Percentiles rank a stretch among this genome's conserved stretches.
phyloP scores from a whole-genome alignment of 2,797 vertebrate species.

The Xiphorhynchus erythropygius region DNA sequence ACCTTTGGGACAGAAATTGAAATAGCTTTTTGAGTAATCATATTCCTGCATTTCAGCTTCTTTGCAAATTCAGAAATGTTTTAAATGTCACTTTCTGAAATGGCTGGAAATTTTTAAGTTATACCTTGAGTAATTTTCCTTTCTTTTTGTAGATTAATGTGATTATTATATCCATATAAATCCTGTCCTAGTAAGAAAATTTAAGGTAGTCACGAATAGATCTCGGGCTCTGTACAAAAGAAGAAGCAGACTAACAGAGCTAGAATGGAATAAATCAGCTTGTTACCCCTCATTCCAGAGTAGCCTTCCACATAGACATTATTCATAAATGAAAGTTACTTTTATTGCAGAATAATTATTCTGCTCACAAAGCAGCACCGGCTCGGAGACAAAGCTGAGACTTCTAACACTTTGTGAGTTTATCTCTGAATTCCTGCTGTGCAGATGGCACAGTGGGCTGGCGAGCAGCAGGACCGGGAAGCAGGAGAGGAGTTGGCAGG shows the following conservation, averaged over 20 bases:
- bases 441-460: slow-evolving; percentile 66
- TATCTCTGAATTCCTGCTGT: slow-evolving; percentile 64
- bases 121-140: neutral
- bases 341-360: slow-evolving; percentile 58
- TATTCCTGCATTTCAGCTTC: neutral
- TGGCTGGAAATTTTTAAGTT: neutral
- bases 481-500: slow-evolving; percentile 57
- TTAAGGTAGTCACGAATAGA: neutral
- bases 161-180: neutral
- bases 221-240: neutral
- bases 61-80: neutral
- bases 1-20: neutral
- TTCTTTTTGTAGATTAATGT: neutral
- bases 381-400: slow-evolving; percentile 61
- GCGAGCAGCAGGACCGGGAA: slow-evolving; percentile 61
- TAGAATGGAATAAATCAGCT: neutral
- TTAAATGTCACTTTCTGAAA: neutral
- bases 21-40: neutral
- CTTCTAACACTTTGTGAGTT: slow-evolving; percentile 58
- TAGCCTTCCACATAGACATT: neutral
- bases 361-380: slow-evolving; percentile 51
- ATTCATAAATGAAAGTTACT: slow-evolving; percentile 16
- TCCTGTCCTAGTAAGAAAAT: neutral
- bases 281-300: neutral
- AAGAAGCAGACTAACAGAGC: neutral